A percentile compares a stretch with the other conserved stretches of the same genome.
These are phyloP conservation scores for Miichthys miiuy DNA, from an alignment of 2,797 vertebrate genomes.

Conservation along the genomic window DNA sequence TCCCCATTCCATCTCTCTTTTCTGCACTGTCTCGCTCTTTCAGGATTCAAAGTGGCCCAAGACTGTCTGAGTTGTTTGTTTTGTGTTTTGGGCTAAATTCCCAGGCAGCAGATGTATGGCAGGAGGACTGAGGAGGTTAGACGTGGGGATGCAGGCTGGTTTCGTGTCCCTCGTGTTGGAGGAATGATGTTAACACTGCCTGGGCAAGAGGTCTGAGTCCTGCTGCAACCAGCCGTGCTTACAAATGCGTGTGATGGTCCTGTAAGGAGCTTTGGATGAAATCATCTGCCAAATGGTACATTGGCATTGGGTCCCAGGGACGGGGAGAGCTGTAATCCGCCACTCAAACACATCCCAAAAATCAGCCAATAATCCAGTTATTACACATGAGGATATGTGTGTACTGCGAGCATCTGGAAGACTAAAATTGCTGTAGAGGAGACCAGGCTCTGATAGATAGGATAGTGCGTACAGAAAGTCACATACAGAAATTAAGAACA, in stretches of 20 bases:
- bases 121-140: slow-evolving; percentile 1
- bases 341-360: slow-evolving; percentile 69
- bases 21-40: slow-evolving; percentile 8
- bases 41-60: slow-evolving; percentile 21
- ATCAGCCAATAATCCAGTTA: slow-evolving; percentile 68
- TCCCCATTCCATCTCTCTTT: not conserved
- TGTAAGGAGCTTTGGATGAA: slow-evolving; percentile 41
- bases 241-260: slow-evolving; percentile 18
- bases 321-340: slow-evolving; percentile 48
- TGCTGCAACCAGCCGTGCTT: slow-evolving; percentile 22
- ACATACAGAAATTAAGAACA: not conserved
- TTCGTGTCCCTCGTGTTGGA: slow-evolving; percentile 29
- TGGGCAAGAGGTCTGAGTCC: slow-evolving; percentile 38
- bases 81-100: slow-evolving; percentile 42
- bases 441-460: slow-evolving; percentile 16
- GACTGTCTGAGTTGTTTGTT: slow-evolving; percentile 10
- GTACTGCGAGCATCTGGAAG: slow-evolving; percentile 37
- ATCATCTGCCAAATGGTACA: slow-evolving; percentile 49
- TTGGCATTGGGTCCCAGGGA: slow-evolving; percentile 39
- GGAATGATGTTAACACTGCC: slow-evolving; percentile 12
- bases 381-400: slow-evolving; percentile 67
- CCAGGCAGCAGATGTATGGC: slow-evolving; percentile 46
- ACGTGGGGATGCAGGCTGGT: slow-evolving; percentile 21
- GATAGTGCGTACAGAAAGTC: slow-evolving; percentile 9
- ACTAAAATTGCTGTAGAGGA: slow-evolving; percentile 15